Evolutionary conservation across 2,113 vertebrate species (phyloP), one percentile per base, ranked within the genome.

Genomic region (Mesoclemmys tuberculata): DNA sequence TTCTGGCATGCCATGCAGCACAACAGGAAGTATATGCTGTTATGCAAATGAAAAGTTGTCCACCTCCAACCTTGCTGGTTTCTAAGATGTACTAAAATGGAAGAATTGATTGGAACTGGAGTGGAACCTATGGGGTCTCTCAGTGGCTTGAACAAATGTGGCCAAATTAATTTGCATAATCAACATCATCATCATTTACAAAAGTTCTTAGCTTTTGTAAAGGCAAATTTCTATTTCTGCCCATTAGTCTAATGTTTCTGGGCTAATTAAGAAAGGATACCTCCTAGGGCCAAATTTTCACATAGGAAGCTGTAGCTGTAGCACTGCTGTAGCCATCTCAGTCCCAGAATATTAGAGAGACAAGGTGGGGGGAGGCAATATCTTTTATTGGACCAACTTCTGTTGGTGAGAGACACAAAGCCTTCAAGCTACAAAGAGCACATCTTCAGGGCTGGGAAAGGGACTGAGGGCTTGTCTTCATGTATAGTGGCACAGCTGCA

Each of bases 21-120:
- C 92, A 92, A 92, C 90, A 96, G 95, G 95, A 93, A 97, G 89
- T 94, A 96, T 97, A 96, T 96, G 95, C 95, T 94, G 93, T 94
- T 95, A 89, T 96, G 94, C 92, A 87, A 92, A 96, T 79, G 94
- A 93, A 86, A 97, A 97, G 95, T 94, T 95, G 96, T 95, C 96
- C 97, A 89, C 90, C 93, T 97, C 94, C 96, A 96, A 94, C 93
- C 95, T 88, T 88, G 95, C 11, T 41, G 93, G 95, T 90, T 96
- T 95, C 96, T 95, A 90, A 95, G 94, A 94, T 82, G 80, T 95
- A 96, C 95, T 48, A 64, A 48, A 46, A 78, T 74, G 84, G 89
- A 80, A 81, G 85, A 51, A 92, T 93, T 94, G 95, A 95, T 94
- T 87, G 84, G 88, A 89, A 94, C 93, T 87, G 92, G 84, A 87